Conservation (phyloP, 2,113 vertebrate genomes). For the Isurus oxyrinchus region DNA sequence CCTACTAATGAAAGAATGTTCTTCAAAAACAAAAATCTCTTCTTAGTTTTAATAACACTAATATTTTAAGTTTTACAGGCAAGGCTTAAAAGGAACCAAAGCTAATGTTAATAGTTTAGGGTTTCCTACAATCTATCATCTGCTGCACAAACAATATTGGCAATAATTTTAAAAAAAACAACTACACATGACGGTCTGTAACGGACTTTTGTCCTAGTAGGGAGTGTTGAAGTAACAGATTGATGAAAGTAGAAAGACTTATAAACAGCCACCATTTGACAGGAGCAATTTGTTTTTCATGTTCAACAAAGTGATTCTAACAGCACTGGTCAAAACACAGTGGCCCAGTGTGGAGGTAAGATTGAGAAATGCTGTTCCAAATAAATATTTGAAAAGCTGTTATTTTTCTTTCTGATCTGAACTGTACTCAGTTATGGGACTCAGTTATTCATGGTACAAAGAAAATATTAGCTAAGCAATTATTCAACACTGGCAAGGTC, state of each 20-base stretch:
- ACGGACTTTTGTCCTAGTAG: background rate
- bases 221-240: background rate
- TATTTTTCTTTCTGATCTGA: constrained; percentile 2
- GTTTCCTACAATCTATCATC: background rate
- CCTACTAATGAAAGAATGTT: background rate
- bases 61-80: background rate
- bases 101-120: background rate
- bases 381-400: background rate
- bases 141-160: background rate
- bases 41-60: background rate
- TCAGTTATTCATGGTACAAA: constrained; percentile 5
- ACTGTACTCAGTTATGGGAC: background rate
- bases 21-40: background rate
- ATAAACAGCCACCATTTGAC: background rate
- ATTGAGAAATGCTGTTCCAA: background rate
- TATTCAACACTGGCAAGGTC: constrained; percentile 21
- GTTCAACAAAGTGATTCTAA: background rate
- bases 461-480: constrained; percentile 31
- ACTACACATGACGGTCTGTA: background rate
- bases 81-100: background rate
- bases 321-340: background rate
- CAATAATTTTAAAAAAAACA: background rate
- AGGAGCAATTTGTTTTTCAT: constrained; percentile 10
- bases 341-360: no score
- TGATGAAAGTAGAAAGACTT: background rate